Evolutionary conservation across 1,140 invertebrate species (phyloP), one percentile per base, ranked within the genome.

Genomic region (Hycleus phaleratus): DNA sequence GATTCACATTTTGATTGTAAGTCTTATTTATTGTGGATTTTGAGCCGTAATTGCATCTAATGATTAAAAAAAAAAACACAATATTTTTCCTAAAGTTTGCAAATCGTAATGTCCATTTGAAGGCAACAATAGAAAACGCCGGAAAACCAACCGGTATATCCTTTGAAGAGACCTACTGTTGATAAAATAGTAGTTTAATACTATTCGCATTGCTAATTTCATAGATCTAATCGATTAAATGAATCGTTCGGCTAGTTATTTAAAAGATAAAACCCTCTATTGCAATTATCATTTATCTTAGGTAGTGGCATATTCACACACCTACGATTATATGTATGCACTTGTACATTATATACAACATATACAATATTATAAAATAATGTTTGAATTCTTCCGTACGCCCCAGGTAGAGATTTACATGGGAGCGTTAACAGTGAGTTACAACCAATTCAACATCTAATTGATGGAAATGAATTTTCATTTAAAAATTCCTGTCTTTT

Each of bases 211-310:
- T 32, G 7, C 32, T 32, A 32, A 32, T 32, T 32, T 32, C 32
- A 32, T 32, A 32, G 32, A 32, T 32, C 32, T 32, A 32, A 32
- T 32, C 32, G 32, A 32, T 32, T 32, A 32, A 32, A 32, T 32
- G 32, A 32, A 32, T 32, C 32, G 32, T 32, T 32, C 32, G 32
- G 2, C 32, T 32, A 32, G 32, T 32, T 32, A 32, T 32, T 32
- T 32, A 32, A 32, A 32, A 32, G 32, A 32, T 32, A 32, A 32
- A 32, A 18, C 18, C 32, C 32, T 32, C 32, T 32, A 32, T 32
- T 32, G 46, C 51, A 53, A 53, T 53, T 53, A 53, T 45, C 51
- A 53, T 53, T 45, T 53, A 53, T 53, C 51, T 53, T 53, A 42
- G 44, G 38, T 45, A 45, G 51, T 53, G 51, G 51, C 51, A 53